Conservation (phyloP, 2,888 invertebrate genomes). For the Xestoiulus laeticollis region DNA sequence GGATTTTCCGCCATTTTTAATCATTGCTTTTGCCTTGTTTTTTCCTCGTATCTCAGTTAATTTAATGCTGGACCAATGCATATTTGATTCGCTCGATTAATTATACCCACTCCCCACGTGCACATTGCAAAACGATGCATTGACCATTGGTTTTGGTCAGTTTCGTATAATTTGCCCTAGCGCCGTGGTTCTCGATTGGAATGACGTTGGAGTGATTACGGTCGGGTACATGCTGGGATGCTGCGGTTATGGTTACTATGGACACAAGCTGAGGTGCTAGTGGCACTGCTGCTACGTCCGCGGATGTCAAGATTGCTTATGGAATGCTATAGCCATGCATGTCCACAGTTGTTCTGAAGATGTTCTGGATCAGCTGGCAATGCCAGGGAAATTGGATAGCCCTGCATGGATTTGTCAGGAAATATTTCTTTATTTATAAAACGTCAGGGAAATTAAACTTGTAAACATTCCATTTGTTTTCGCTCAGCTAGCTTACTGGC, state of each 20-base stretch:
- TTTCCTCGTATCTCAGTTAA: background rate
- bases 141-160: background rate
- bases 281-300: background rate
- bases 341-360: too few relatives aligned
- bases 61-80: background rate
- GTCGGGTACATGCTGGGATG: background rate
- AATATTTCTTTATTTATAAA: too few relatives aligned
- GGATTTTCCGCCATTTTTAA: conserved; percentile 20
- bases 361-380: too few relatives aligned
- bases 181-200: background rate
- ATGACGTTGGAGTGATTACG: background rate
- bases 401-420: too few relatives aligned
- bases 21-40: background rate
- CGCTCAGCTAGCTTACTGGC: too few relatives aligned
- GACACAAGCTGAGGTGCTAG: background rate
- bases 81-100: conserved; percentile 8
- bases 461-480: too few relatives aligned
- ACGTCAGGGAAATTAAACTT: too few relatives aligned
- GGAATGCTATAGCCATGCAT: background rate
- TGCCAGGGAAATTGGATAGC: too few relatives aligned
- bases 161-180: background rate
- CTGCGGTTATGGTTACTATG: background rate
- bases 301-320: background rate
- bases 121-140: background rate
- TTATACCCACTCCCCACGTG: background rate